Percentiles rank a stretch among this genome's conserved stretches.
These are phyloP conservation scores for Linnaemya tessellans DNA, from an alignment of 2,888 invertebrate genomes.

Conservation along the genomic window DNA sequence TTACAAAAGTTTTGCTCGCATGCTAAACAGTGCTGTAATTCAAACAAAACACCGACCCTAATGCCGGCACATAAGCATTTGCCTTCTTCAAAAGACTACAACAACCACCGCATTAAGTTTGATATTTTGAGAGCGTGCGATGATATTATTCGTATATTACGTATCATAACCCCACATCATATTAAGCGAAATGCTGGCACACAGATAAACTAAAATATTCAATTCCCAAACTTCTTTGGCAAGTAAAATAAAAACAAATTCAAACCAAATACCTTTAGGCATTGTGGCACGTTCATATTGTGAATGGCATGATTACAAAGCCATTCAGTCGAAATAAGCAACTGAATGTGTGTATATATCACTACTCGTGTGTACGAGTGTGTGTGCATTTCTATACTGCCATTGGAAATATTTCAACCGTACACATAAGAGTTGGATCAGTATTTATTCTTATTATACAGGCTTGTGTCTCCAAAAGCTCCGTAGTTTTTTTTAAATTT, in stretches of 20 bases:
- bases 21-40: slow-evolving; percentile 50
- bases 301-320: slow-evolving; percentile 47
- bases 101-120: slow-evolving; percentile 27
- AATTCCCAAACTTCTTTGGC: slow-evolving; percentile 25
- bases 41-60: slow-evolving; percentile 57
- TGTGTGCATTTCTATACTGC: background rate
- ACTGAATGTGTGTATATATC: background rate
- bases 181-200: slow-evolving; percentile 20
- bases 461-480: no score
- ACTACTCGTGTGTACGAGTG: background rate
- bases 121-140: slow-evolving; percentile 31
- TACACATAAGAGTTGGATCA: no score
- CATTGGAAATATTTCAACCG: no score
- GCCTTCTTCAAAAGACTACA: slow-evolving; percentile 22
- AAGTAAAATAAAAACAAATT: slow-evolving; percentile 2
- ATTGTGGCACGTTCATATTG: slow-evolving; percentile 61
- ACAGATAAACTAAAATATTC: slow-evolving; percentile 23
- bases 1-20: slow-evolving; percentile 49
- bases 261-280: slow-evolving; percentile 53
- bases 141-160: slow-evolving; percentile 4
- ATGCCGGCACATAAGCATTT: slow-evolving; percentile 31
- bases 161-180: slow-evolving; percentile 31
- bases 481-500: no score
- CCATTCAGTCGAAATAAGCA: slow-evolving; percentile 15
- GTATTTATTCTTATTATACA: no score